Evolutionary conservation across 2,888 invertebrate species (phyloP), one percentile per base, ranked within the genome.

Genomic region (Rutpela maculata): DNA sequence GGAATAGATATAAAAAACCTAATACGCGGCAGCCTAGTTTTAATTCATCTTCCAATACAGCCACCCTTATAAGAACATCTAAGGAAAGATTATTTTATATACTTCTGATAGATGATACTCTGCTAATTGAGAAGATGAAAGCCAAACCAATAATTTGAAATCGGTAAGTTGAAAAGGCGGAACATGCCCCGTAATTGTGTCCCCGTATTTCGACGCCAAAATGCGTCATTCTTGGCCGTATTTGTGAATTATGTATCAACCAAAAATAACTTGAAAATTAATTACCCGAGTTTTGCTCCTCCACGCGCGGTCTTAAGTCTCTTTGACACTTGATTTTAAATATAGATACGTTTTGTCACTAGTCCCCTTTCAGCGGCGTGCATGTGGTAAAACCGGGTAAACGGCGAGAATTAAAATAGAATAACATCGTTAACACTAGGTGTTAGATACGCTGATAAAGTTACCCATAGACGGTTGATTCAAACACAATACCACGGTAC

Each of bases 311-410:
- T 80, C 81, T 80, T 81, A 80, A 83, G 83, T 83, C 86, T 86
- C 86, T 87, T 87, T 86, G 86, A 87, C 86, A 87, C 84, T 83
- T 79, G 76, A 84, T 84, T 86, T 86, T 87, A 87, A 84, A 86
- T 87, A 82, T 87, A 87, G 86, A 85, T 81, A 81, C 82, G 78
- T 79, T 84, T 84, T 85, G 82, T 84, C 83, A 80, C 80, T 75
- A 79, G 63, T 81, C 80, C 77, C 67, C 80, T 81, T 80, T 78
- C 69, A 69, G 70, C 78, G 69, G 77, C 75, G 77, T 78, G 67
- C 74, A 59, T 62, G 19, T 60, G 50, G 19, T 12, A 4, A 19
- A 59, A 17, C n/a, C 5, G 17, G 55, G 55, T 4, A 15, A 35
- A 35, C 9, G 31, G 7, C 7, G 9, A 35, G 31, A 35, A 35